phyloP scores from a whole-genome alignment of 1,140 invertebrate species.

The Bombus waltoni region DNA sequence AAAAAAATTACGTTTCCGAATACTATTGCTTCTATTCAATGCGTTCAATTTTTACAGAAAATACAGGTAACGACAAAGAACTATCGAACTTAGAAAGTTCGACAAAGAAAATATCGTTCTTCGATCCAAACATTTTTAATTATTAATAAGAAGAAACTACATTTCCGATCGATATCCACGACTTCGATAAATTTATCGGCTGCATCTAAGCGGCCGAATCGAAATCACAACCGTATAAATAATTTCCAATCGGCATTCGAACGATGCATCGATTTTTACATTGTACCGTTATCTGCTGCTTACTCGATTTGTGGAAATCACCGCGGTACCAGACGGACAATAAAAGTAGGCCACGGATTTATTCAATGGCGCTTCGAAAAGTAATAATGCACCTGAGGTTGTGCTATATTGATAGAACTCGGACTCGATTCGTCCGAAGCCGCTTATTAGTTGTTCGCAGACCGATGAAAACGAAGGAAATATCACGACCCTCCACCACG shows the following conservation, averaged over 20 bases:
- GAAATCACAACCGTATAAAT: constrained; percentile 47
- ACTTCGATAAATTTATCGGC: background rate
- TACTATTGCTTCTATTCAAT: background rate
- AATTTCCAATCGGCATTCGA: constrained; percentile 54
- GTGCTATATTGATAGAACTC: constrained; percentile 33
- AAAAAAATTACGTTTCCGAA: background rate
- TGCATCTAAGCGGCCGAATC: background rate
- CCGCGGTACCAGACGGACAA: constrained; percentile 34
- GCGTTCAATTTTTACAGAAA: too few species aligned
- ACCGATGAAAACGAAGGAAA: constrained; percentile 38
- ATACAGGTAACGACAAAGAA: background rate
- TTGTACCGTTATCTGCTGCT: constrained; percentile 7
- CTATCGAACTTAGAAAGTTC: too few species aligned
- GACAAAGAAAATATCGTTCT: background rate
- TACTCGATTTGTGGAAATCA: constrained; percentile 35
- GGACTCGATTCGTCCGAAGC: constrained; percentile 29
- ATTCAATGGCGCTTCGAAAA: constrained; percentile 58
- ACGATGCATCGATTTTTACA: constrained; percentile 49
- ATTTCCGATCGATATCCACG: background rate
- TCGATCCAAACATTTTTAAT: background rate
- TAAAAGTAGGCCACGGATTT: constrained; percentile 59
- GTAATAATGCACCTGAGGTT: constrained; percentile 59
- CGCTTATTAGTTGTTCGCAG: constrained; percentile 49
- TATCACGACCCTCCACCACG: background rate
- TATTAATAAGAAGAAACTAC: background rate